Base-by-base conservation (phyloP, 2,888 invertebrate genomes). In the Phyllotreta striolata region DNA sequence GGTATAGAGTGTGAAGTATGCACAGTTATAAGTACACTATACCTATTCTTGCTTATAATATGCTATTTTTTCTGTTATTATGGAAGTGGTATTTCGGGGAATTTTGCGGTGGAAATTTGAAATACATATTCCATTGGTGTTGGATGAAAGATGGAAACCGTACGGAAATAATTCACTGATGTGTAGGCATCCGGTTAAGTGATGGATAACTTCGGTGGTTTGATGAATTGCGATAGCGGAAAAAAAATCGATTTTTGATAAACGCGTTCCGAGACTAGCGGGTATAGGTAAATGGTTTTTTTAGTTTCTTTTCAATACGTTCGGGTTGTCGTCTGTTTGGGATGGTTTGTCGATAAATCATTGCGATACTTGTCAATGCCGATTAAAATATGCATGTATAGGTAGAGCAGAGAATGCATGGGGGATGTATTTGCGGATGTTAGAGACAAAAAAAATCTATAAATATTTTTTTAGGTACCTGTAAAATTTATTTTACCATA, bases 141-240 rank as follows among this genome's bases (percentile, higher is more conserved):
- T 24, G 44, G 37, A 24, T 44, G n/a, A 13, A 43, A 14, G 41
- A 43, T 4, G 13, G n/a, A n/a, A n/a, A n/a, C n/a, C n/a, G n/a
- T n/a, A n/a, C n/a, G n/a, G 34, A 6, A 6, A 43, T 5, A 9
- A 10, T 56, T 41, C 9, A 56, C 8, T 34, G n/a, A 13, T 51
- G 13, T 40, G 6, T 9, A 34, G 59, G 38, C 39, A 38, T 10
- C 8, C 8, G 60, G 24, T n/a, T 60, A 54, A 60, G 52, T 60
- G 60, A 60, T 60, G 43, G 60, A 60, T 60, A 44, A 54, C 60
- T 39, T 40, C 35, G 41, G 51, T 39, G 39, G 47, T 35, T 13
- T 49, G 41, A 58, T 58, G 49, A 58, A 58, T 39, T 58, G n/a
- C n/a, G 37, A 49, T 12, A 49, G 13, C 37, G 38, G 5, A 6